Base-by-base conservation (phyloP, 2,113 vertebrate species). In the Meles meles region DNA sequence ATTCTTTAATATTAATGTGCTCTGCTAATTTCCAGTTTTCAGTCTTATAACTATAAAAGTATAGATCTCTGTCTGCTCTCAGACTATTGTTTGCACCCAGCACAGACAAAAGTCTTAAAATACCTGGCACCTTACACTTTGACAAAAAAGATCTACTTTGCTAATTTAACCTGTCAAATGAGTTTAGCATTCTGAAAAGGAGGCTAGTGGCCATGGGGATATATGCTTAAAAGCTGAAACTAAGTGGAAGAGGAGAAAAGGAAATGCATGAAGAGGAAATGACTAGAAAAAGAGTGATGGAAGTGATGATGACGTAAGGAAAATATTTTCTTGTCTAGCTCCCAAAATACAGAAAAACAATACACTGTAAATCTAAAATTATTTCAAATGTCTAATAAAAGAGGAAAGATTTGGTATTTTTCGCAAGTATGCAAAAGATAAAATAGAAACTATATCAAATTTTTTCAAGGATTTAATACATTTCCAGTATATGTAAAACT, bases 191-290 rank as follows among this genome's bases (percentile, higher is more conserved):
- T 98, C 94, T 98, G 93, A 97, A 98, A 59, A 97, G 94, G 49
- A 96, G 88, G 88, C 92, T 98, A 97, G 93, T 93, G 97, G 98
- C 94, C 98, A 82, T 18, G 47, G 97, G 97, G 98, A 98, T 95
- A 98, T 97, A 97, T 94, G 97, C 97, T 98, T 98, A 94, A 98
- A 98, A 98, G 98, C 87, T 97, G 94, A 98, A 98, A 98, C 65
- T 98, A 89, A 98, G 95, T 94, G 94, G 84, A 94, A 96, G 94
- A 98, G 88, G 93, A 98, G 96, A 97, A 98, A 96, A 98, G 90
- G 96, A 98, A 98, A 98, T 93, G 95, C 95, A 97, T 92, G 93
- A 98, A 97, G 47, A 90, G 90, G 88, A 97, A 94, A 92, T 90
- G 81, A 90, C 76, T 49, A 90, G 61, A 89, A 94, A 98, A 97